These are phyloP conservation scores for Andrena fulva DNA, from an alignment of 2,888 invertebrate genomes.

Conservation along the genomic window DNA sequence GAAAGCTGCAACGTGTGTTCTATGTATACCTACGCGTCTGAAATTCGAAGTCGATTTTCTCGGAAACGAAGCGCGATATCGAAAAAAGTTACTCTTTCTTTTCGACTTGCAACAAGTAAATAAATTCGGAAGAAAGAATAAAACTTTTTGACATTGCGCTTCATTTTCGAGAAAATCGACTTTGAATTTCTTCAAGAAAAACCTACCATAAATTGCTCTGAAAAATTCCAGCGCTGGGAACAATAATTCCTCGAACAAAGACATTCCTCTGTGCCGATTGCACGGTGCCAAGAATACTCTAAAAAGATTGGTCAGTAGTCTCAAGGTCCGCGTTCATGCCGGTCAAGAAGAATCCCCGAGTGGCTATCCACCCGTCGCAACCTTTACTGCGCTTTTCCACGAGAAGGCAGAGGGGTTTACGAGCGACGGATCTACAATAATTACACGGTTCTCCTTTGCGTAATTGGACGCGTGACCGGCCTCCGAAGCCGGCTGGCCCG, in stretches of 20 bases:
- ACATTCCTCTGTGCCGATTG: not conserved
- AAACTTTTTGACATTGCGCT: too few relatives aligned
- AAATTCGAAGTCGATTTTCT: too few relatives aligned
- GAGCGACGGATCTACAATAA: conserved; percentile 40
- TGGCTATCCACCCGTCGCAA: not conserved
- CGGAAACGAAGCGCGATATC: too few relatives aligned
- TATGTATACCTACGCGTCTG: too few relatives aligned
- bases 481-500: conserved; percentile 29
- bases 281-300: not conserved
- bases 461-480: conserved; percentile 57
- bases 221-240: not conserved
- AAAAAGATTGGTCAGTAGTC: not conserved
- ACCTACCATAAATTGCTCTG: not conserved
- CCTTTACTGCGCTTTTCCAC: not conserved
- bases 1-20: too few relatives aligned
- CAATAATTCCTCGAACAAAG: not conserved
- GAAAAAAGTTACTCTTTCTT: too few relatives aligned
- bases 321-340: conserved; percentile 4
- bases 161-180: too few relatives aligned
- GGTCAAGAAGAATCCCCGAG: conserved; percentile 7
- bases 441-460: conserved; percentile 45
- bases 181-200: too few relatives aligned
- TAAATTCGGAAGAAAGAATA: too few relatives aligned
- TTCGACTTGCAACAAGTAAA: too few relatives aligned
- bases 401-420: not conserved